phyloP scores from a whole-genome alignment of 1,140 invertebrate species.

The Leptinotarsa lineolata region DNA sequence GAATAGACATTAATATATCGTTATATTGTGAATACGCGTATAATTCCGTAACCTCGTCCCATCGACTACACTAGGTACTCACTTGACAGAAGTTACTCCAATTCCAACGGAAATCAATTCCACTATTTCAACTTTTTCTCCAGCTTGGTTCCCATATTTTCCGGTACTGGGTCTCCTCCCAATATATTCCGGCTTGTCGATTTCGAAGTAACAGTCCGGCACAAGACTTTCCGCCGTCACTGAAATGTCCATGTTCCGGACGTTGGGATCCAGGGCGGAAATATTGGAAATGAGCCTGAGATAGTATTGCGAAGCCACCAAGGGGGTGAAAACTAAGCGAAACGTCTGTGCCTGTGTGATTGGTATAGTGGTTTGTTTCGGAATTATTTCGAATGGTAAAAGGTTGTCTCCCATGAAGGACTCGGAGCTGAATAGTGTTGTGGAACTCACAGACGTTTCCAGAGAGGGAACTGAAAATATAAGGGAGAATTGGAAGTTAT shows the following conservation, averaged over 20 bases:
- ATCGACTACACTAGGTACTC: no score
- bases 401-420: background rate
- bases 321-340: slow-evolving; percentile 41
- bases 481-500: background rate
- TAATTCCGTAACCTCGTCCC: no score
- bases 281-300: slow-evolving; percentile 32
- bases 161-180: slow-evolving; percentile 35
- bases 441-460: background rate
- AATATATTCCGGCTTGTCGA: slow-evolving; percentile 45
- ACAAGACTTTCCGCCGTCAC: slow-evolving; percentile 51
- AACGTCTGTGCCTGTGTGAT: slow-evolving; percentile 31
- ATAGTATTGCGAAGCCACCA: slow-evolving; percentile 34
- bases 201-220: slow-evolving; percentile 58
- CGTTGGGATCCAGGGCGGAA: slow-evolving; percentile 32
- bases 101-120: slow-evolving; percentile 49
- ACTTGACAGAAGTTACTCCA: slow-evolving; percentile 39
- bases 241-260: slow-evolving; percentile 31
- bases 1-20: no score
- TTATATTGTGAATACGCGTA: no score
- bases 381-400: slow-evolving; percentile 37
- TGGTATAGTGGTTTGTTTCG: slow-evolving; percentile 27
- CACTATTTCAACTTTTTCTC: background rate
- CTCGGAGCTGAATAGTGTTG: background rate
- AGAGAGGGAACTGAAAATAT: background rate
- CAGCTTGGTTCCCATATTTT: background rate